Evolutionary conservation across 2,797 vertebrate genomes (phyloP), one percentile per base, ranked within the genome.

Genomic region (Simalia tracyae): DNA sequence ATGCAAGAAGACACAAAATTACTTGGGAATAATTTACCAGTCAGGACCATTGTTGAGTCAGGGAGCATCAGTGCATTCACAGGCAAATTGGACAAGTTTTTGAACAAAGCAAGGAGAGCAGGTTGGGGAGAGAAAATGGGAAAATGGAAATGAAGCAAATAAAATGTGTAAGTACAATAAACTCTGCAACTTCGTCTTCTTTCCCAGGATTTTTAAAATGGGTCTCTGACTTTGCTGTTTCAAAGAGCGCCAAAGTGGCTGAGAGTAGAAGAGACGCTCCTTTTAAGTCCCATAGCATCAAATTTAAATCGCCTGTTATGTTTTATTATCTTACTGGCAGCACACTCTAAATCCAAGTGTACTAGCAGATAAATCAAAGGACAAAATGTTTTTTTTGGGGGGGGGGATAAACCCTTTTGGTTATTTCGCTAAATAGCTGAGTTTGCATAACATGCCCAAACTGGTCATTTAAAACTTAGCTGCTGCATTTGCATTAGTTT

Each of bases 71-170:
- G 54, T 85, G 85, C 84, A 88, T 91, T 94, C 90, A 91, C 72
- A 59, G 76, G 90, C 31, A 81, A 94, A 86, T 64, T 94, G 88
- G 28, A 81, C 88, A 68, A 15, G 86, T 64, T 90, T 93, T 68
- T 63, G 76, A 93, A 92, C 90, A 91, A 72, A 88, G 76, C 36
- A 8, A 59, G n/a, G 57, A 81, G 66, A 81, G n/a, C 42, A 81
- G 66, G 56, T 81, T 90, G 64, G 81, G 64, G 28, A 92, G 56
- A 92, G 88, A 87, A 92, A 92, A 92, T 90, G n/a, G 84, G 64
- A 90, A 92, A 92, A 87, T 90, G 84, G 84, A 90, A 90, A 92
- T 92, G 92, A 92, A 85, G 88, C 36, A 90, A 92, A 92, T 87
- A 90, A 90, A 87, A 90, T 81, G 84, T 5, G 88, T 76, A 92